A percentile compares a stretch with the other conserved stretches of the same genome.
Evolutionary conservation across 2,888 invertebrate genomes (phyloP).

Genomic region (Macroteleia sp.): DNA sequence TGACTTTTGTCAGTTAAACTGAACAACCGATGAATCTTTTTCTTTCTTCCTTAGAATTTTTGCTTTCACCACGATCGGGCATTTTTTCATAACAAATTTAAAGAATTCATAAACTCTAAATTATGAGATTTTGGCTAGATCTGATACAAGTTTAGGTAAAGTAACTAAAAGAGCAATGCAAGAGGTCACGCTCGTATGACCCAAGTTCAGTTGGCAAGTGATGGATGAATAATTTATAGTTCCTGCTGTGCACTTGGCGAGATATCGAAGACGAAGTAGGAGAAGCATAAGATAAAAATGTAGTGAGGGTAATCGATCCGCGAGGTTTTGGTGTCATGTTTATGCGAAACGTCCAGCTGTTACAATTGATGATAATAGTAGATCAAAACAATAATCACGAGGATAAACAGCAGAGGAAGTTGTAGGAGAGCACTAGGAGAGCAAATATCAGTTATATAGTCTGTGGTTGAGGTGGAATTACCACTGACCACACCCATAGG

Average conservation of each 20-base stretch:
- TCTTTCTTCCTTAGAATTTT: no score
- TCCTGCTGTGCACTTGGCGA: slow-evolving; percentile 25
- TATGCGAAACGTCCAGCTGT: not conserved
- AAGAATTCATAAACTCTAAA: no score
- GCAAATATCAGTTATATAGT: slow-evolving; percentile 11
- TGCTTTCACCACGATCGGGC: no score
- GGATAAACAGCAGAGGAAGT: slow-evolving; percentile 1
- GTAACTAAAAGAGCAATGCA: no score
- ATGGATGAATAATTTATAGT: slow-evolving; percentile 36
- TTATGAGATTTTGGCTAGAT: no score
- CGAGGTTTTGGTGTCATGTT: not conserved
- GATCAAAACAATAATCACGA: slow-evolving; percentile 12
- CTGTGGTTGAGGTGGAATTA: slow-evolving; percentile 16
- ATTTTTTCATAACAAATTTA: no score
- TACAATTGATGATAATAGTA: not conserved
- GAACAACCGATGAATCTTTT: no score
- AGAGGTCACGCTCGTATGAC: slow-evolving; percentile 41
- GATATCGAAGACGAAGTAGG: slow-evolving; percentile 2
- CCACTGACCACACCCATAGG: slow-evolving; percentile 14
- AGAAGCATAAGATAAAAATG: slow-evolving; percentile 14
- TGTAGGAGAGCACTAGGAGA: not conserved
- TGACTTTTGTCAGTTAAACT: no score
- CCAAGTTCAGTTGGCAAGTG: slow-evolving; percentile 19
- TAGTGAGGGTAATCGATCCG: slow-evolving; percentile 8
- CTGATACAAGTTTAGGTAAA: no score